phyloP scores from a whole-genome alignment of 2,797 vertebrate genomes.

The Gouania willdenowi region DNA sequence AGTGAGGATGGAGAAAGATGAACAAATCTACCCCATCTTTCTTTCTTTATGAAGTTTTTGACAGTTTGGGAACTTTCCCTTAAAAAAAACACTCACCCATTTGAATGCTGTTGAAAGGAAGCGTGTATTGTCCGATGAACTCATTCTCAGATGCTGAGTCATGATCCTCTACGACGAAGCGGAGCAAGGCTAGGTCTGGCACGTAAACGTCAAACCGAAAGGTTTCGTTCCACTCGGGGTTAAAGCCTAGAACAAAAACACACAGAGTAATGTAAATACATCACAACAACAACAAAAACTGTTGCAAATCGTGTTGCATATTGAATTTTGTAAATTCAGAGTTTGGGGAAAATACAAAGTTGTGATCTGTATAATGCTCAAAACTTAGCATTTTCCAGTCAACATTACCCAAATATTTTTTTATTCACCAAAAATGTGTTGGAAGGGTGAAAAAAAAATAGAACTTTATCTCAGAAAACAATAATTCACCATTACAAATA shows the following conservation, averaged over 20 bases:
- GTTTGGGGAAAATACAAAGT: too few relatives aligned
- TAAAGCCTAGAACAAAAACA: constrained; percentile 78
- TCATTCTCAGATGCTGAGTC: constrained; percentile 83
- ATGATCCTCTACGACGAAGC: constrained; percentile 88
- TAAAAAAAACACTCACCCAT: constrained; percentile 77
- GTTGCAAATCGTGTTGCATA: too few relatives aligned
- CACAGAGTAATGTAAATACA: background rate
- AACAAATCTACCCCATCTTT: constrained; percentile 8
- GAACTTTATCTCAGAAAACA: too few relatives aligned
- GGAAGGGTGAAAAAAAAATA: too few relatives aligned
- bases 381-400: too few relatives aligned
- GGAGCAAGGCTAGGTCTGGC: constrained; percentile 85
- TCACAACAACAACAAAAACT: too few relatives aligned
- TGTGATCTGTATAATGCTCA: too few relatives aligned
- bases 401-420: too few relatives aligned
- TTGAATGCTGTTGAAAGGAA: constrained; percentile 87
- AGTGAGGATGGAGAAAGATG: constrained; percentile 3
- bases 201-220: constrained; percentile 85
- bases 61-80: too few relatives aligned
- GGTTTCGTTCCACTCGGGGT: constrained; percentile 85
- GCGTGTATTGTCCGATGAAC: constrained; percentile 88
- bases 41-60: constrained; percentile 22
- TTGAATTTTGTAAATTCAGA: too few relatives aligned
- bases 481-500: too few relatives aligned
- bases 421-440: too few relatives aligned